phyloP scores from a whole-genome alignment of 2,797 vertebrate species.

The Sciaenops ocellatus region DNA sequence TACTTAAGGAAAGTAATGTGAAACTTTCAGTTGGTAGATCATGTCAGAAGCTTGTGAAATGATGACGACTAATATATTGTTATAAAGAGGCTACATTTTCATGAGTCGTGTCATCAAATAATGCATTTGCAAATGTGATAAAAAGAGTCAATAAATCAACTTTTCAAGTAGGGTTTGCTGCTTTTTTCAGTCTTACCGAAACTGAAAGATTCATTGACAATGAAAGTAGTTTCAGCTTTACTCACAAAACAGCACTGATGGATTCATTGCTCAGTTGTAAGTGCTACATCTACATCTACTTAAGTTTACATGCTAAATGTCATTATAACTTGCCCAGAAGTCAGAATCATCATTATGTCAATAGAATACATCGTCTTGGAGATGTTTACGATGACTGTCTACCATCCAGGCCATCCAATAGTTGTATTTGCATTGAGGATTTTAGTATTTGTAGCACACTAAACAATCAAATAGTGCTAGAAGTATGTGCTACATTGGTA shows the following conservation, averaged over 20 bases:
- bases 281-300: no score
- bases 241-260: not conserved
- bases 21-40: slow-evolving; percentile 7
- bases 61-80: not conserved
- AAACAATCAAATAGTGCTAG: no score
- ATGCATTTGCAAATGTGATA: no score
- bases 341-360: no score
- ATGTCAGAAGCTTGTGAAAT: not conserved
- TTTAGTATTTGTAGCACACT: no score
- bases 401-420: no score
- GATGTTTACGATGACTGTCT: no score
- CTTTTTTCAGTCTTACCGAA: not conserved
- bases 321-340: no score
- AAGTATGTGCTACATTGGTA: no score
- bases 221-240: not conserved
- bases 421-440: no score
- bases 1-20: slow-evolving; percentile 10
- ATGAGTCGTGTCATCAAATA: not conserved
- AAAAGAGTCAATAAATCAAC: not conserved
- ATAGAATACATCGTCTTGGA: no score
- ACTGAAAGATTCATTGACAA: not conserved
- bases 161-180: not conserved
- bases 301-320: no score
- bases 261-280: not conserved
- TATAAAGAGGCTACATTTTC: not conserved